phyloP scores from a whole-genome alignment of 2,113 vertebrate genomes.

The Anhinga rufa region DNA sequence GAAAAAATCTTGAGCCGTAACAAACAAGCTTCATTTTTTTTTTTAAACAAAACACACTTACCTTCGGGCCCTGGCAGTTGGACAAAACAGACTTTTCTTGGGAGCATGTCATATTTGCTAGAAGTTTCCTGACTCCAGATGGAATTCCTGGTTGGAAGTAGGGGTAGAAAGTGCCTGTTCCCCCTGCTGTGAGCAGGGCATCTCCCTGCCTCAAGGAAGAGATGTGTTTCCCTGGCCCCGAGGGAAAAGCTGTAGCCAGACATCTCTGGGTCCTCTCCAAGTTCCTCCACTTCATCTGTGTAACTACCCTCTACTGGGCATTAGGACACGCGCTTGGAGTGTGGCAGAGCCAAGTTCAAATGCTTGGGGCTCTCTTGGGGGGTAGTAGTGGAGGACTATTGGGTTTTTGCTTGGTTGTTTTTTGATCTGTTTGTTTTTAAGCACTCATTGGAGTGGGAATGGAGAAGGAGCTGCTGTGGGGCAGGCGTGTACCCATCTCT shows the following conservation, averaged over 20 bases:
- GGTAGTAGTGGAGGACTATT: background rate
- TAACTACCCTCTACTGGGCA: background rate
- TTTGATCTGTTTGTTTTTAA: background rate
- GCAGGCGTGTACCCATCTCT: background rate
- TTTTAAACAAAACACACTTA: background rate
- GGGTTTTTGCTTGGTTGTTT: background rate
- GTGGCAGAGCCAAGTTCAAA: background rate
- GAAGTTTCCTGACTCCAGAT: background rate
- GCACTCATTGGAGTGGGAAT: background rate
- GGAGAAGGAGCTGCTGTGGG: background rate
- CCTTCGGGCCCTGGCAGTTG: background rate
- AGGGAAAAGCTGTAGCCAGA: background rate
- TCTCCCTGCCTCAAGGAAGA: background rate
- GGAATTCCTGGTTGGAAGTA: background rate
- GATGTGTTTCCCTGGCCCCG: rapidly evolving
- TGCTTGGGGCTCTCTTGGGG: background rate
- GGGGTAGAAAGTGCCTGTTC: background rate
- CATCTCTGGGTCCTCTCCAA: background rate
- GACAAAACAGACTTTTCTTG: background rate
- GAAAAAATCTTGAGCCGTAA: background rate
- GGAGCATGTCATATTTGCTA: background rate
- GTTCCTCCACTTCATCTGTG: background rate
- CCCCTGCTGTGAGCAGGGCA: background rate
- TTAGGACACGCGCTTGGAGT: background rate
- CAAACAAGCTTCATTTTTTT: background rate